Base-by-base conservation (phyloP, 1,140 invertebrate species). In the Caenorhabditis remanei region DNA sequence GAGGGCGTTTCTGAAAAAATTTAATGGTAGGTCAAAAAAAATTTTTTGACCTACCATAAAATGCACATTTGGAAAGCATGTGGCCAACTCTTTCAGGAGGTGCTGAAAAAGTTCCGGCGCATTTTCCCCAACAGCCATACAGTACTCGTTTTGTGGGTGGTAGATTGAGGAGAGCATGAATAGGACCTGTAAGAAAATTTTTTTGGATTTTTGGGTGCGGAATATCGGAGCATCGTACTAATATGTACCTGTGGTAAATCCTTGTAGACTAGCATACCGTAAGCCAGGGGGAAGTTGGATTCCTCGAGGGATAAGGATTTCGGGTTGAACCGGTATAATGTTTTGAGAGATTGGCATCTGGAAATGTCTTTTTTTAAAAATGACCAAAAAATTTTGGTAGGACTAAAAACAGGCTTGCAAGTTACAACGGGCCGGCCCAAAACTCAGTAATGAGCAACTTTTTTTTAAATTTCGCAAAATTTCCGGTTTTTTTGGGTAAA, bases 81-180 rank as follows among this genome's bases (percentile, higher is more conserved):
- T 53, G 16, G 71, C 7, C 9, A 79, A 46, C n/a, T 79, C 71
- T 50, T 79, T 79, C 13, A 79, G n/a, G 4, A 79, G 21, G 53
- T 79, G 6, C 14, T 79, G 71, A 32, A 79, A 79, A 46, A 79
- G 13, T 21, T 9, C 19, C 11, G 16, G 46, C 1, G 71, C 50
- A 43, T 79, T 79, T 32, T 79, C 71, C 4, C 71, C 71, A 16
- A 79, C 71, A 11, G 71, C 71, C 6, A 79, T 24, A 79, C 71
- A 79, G n/a, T 79, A 79, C 46, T 79, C 71, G 46, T 79, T 79
- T 50, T 79, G 71, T 13, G 71, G 71, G 14, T 79, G 71, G 24
- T 79, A 79, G 9, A 79, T 14, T 24, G 71, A 48, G 16, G 71
- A 79, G 46, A 79, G 46, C 71, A 79, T 50, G 71, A 50, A 79